Percentiles rank a stretch among this genome's conserved stretches.
These are phyloP conservation scores for Crax fasciolata DNA, from an alignment of 2,797 vertebrate species.

Conservation along the genomic window DNA sequence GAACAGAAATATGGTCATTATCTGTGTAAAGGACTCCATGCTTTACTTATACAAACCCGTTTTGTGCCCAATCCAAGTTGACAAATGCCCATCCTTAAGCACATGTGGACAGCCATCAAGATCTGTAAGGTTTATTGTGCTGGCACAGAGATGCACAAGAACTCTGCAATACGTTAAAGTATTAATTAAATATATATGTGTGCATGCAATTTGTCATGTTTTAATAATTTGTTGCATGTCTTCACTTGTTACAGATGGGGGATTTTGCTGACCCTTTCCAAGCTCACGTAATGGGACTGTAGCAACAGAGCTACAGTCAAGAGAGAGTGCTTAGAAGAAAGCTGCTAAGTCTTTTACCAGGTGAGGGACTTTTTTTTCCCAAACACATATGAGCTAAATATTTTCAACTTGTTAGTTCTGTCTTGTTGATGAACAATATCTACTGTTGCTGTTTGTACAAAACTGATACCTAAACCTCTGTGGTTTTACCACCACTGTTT, in stretches of 20 bases:
- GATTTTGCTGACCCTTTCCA: neutral
- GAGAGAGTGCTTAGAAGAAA: neutral
- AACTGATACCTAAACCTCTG: neutral
- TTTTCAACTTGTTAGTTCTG: neutral
- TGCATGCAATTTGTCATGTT: neutral
- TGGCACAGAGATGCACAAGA: accelerated
- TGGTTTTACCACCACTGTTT: neutral
- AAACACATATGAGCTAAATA: neutral
- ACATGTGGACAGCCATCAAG: neutral
- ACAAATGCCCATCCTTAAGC: neutral
- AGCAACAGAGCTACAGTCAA: neutral
- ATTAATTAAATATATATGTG: neutral
- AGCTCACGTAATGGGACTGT: neutral
- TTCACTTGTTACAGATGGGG: neutral
- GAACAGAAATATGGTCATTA: neutral
- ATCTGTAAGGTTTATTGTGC: neutral
- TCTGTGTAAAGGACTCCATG: neutral
- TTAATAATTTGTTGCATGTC: neutral
- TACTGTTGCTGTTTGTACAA: neutral
- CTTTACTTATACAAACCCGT: neutral
- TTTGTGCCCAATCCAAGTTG: neutral
- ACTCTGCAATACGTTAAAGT: neutral
- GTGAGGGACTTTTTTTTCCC: neutral
- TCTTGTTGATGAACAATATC: neutral
- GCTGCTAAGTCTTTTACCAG: neutral